phyloP scores from a whole-genome alignment of 2,888 invertebrate species.

The Zelleria hepariella region DNA sequence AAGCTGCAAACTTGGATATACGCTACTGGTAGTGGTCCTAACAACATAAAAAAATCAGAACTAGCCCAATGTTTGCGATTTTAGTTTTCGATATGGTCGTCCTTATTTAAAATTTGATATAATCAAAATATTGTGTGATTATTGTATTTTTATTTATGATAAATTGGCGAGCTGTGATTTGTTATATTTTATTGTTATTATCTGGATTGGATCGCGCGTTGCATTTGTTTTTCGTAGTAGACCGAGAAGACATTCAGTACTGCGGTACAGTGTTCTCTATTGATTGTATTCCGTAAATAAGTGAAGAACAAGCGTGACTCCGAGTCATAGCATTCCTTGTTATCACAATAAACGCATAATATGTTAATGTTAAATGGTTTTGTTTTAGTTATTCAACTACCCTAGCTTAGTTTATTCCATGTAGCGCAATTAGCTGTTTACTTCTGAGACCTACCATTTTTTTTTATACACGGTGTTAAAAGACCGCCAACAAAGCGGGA shows the following conservation, averaged over 20 bases:
- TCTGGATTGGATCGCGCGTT: not conserved
- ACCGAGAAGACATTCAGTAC: not conserved
- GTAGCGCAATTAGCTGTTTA: too few species aligned
- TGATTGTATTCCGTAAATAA: not conserved
- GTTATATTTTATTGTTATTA: not conserved
- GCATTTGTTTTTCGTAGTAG: not conserved
- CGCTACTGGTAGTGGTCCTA: too few species aligned
- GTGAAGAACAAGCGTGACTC: not conserved
- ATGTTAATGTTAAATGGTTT: not conserved
- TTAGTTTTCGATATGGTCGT: too few species aligned
- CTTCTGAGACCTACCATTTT: too few species aligned
- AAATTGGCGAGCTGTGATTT: not conserved
- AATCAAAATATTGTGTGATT: too few species aligned
- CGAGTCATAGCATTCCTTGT: not conserved
- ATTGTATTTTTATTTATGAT: not conserved
- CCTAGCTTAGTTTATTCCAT: too few species aligned
- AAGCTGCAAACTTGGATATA: too few species aligned
- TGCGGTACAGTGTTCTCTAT: not conserved
- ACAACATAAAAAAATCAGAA: too few species aligned
- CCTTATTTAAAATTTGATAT: too few species aligned
- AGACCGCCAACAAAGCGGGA: too few species aligned
- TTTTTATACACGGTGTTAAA: too few species aligned
- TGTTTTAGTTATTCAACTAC: not conserved
- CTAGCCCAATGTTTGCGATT: too few species aligned
- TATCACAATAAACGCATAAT: not conserved